These are phyloP conservation scores for Drosophila sp. DNA, from an alignment of 1,140 invertebrate species.

Conservation along the genomic window DNA sequence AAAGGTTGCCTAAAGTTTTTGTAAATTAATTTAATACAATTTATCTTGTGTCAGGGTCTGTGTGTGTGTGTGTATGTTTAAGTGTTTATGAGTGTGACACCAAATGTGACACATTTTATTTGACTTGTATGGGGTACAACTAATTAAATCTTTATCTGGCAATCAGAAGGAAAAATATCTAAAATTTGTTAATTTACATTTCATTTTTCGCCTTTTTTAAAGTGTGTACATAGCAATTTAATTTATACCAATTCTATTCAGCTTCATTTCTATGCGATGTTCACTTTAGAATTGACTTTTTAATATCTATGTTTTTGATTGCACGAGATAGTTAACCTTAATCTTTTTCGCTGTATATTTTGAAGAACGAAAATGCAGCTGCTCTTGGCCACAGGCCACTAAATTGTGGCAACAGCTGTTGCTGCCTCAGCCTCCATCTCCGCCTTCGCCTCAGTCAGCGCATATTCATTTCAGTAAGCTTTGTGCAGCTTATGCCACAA, in stretches of 20 bases:
- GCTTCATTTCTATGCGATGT: too few species aligned
- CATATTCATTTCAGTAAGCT: constrained; percentile 31
- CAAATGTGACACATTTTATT: constrained; percentile 8
- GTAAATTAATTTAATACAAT: constrained; percentile 40
- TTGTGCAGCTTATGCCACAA: constrained; percentile 55
- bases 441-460: neutral
- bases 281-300: too few species aligned
- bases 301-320: too few species aligned
- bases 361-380: neutral
- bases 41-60: constrained; percentile 39
- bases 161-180: neutral
- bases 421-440: constrained; percentile 10
- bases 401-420: constrained; percentile 71
- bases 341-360: too few species aligned
- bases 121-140: neutral
- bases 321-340: too few species aligned
- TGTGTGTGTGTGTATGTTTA: constrained; percentile 15
- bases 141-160: constrained; percentile 4
- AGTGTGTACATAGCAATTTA: too few species aligned
- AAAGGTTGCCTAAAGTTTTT: constrained; percentile 41
- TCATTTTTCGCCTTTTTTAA: too few species aligned
- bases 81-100: constrained; percentile 4
- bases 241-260: too few species aligned
- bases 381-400: constrained; percentile 55
- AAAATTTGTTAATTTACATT: neutral